Percentiles rank a stretch among this genome's conserved stretches.
Conservation (phyloP, 2,113 vertebrate genomes). For the Microtus pennsylvanicus region DNA sequence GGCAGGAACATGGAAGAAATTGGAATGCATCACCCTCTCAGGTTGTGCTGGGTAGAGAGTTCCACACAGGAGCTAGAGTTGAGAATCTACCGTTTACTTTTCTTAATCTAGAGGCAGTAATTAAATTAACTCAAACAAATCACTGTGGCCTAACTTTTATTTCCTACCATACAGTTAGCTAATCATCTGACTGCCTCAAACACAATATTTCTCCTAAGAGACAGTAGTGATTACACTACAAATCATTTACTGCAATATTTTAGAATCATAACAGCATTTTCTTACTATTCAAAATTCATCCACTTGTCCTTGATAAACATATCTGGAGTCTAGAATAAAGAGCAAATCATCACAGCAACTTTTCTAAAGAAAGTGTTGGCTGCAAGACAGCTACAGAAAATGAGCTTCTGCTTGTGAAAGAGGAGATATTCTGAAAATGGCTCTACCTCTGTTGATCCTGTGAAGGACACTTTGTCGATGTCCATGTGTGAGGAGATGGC, state of each 20-base stretch:
- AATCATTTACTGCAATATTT: not conserved
- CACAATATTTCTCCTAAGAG: not conserved
- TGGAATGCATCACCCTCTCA: not conserved
- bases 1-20: not conserved
- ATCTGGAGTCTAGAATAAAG: constrained; percentile 14
- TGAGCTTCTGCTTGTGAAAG: not conserved
- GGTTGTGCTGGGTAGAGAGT: not conserved
- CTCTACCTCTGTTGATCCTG: constrained; percentile 89
- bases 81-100: not conserved
- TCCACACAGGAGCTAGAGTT: not conserved
- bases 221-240: not conserved
- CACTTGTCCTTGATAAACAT: constrained; percentile 49
- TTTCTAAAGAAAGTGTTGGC: constrained; percentile 31
- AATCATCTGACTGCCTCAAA: not conserved
- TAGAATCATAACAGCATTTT: not conserved
- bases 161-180: constrained; percentile 28
- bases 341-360: constrained; percentile 44
- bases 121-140: not conserved
- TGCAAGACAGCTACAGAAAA: not conserved
- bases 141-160: constrained; percentile 42
- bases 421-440: not conserved
- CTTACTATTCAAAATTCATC: not conserved
- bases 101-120: not conserved
- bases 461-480: constrained; percentile 88
- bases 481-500: constrained; percentile 94